A percentile compares a stretch with the other conserved stretches of the same genome.
Evolutionary conservation across 2,888 invertebrate species (phyloP).

Genomic region (Epistrophe grossulariae): DNA sequence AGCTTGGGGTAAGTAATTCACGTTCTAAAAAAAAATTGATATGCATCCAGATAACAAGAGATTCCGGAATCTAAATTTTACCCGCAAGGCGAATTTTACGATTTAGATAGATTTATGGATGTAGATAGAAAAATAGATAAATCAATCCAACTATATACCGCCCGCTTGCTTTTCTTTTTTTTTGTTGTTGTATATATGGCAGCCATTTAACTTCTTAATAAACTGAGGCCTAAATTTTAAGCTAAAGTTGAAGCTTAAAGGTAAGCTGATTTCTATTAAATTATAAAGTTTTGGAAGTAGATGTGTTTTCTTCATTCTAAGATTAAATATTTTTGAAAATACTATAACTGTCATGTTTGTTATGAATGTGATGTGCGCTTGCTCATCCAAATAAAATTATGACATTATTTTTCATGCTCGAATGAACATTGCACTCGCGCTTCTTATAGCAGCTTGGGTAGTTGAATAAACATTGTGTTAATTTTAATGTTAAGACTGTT

Average conservation of each 20-base stretch:
- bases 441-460: background rate
- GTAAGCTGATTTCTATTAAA: slow-evolving; percentile 44
- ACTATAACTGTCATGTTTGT: slow-evolving; percentile 37
- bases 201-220: slow-evolving; percentile 9
- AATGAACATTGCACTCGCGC: slow-evolving; percentile 36
- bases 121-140: slow-evolving; percentile 7
- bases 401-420: slow-evolving; percentile 26
- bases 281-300: slow-evolving; percentile 25
- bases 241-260: slow-evolving; percentile 13
- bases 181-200: too few relatives aligned
- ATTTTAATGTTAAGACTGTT: background rate
- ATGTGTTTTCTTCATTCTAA: background rate
- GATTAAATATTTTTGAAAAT: slow-evolving; percentile 36
- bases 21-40: slow-evolving; percentile 9
- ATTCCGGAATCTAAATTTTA: slow-evolving; percentile 24
- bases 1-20: slow-evolving; percentile 39
- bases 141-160: slow-evolving; percentile 10
- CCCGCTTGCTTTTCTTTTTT: background rate
- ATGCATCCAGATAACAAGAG: slow-evolving; percentile 12
- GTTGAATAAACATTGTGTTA: background rate
- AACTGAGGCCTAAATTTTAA: background rate
- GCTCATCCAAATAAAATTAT: slow-evolving; percentile 30
- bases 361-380: slow-evolving; percentile 13
- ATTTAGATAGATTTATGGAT: slow-evolving; percentile 54
- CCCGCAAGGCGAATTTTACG: slow-evolving; percentile 40